A percentile compares a stretch with the other conserved stretches of the same genome.
These are phyloP conservation scores for Suricata suricatta DNA, from an alignment of 2,113 vertebrate genomes.

Conservation along the genomic window DNA sequence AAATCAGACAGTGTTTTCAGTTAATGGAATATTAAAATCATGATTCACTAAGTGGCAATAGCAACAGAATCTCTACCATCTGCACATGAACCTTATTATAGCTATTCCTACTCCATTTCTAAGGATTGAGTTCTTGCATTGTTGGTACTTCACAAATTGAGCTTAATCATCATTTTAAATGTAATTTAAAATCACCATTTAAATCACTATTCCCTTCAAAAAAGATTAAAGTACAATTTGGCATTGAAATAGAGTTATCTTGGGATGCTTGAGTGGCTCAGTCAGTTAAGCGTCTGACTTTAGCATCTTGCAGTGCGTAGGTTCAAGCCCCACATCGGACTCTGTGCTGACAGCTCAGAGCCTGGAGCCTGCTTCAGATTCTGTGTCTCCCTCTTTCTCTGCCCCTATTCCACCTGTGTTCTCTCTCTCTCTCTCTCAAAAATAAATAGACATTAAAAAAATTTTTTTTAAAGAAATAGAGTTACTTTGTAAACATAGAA, in stretches of 20 bases:
- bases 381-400: too few relatives aligned
- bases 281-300: too few relatives aligned
- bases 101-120: not conserved
- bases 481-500: not conserved
- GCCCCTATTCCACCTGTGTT: too few relatives aligned
- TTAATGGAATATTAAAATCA: not conserved
- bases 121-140: not conserved
- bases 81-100: not conserved
- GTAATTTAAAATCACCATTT: too few relatives aligned
- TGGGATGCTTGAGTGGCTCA: too few relatives aligned
- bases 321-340: too few relatives aligned
- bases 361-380: too few relatives aligned
- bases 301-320: too few relatives aligned
- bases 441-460: too few relatives aligned
- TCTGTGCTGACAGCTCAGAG: too few relatives aligned
- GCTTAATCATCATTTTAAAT: not conserved
- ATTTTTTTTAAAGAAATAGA: too few relatives aligned
- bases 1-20: not conserved
- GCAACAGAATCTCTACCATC: not conserved
- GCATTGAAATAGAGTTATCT: conserved; percentile 1
- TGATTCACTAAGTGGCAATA: not conserved
- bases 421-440: too few relatives aligned
- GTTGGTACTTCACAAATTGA: not conserved
- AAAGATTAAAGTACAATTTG: not conserved
- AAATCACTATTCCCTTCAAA: not conserved